These are phyloP conservation scores for Chrysodeixis includens DNA, from an alignment of 2,888 invertebrate species.

Conservation along the genomic window DNA sequence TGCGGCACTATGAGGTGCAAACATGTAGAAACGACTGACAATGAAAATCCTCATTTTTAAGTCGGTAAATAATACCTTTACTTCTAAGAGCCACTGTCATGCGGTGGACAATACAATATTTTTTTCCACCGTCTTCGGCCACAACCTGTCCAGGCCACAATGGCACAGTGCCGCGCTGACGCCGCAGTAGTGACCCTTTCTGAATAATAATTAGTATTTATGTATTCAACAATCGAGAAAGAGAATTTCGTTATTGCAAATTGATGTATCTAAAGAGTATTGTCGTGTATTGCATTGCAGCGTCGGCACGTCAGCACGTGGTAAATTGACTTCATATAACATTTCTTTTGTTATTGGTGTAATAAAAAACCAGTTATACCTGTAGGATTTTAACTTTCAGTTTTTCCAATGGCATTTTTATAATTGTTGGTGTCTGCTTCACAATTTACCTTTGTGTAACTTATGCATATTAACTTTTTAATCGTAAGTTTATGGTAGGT, in stretches of 20 bases:
- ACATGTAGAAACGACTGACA: too few relatives aligned
- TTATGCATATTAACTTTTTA: neutral
- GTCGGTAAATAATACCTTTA: too few relatives aligned
- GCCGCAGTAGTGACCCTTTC: conserved; percentile 40
- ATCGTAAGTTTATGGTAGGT: neutral
- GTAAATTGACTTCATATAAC: neutral
- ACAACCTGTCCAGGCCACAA: conserved; percentile 30
- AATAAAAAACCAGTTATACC: neutral
- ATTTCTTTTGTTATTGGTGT: neutral
- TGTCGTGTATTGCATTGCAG: conserved; percentile 18
- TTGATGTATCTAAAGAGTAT: conserved; percentile 33
- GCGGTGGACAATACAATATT: neutral
- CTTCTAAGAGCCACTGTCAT: neutral
- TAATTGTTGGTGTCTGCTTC: neutral
- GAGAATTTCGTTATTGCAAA: conserved; percentile 50
- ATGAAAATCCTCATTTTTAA: too few relatives aligned
- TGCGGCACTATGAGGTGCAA: too few relatives aligned
- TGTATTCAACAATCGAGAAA: conserved; percentile 48
- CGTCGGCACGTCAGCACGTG: conserved; percentile 6
- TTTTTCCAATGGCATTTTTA: neutral
- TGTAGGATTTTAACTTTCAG: neutral
- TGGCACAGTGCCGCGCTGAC: conserved; percentile 17
- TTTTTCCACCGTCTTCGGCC: conserved; percentile 13
- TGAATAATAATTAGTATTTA: conserved; percentile 54
- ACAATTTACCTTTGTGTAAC: neutral